These are phyloP conservation scores for Rhogogaster chlorosoma DNA, from an alignment of 2,888 invertebrate genomes.

Conservation along the genomic window DNA sequence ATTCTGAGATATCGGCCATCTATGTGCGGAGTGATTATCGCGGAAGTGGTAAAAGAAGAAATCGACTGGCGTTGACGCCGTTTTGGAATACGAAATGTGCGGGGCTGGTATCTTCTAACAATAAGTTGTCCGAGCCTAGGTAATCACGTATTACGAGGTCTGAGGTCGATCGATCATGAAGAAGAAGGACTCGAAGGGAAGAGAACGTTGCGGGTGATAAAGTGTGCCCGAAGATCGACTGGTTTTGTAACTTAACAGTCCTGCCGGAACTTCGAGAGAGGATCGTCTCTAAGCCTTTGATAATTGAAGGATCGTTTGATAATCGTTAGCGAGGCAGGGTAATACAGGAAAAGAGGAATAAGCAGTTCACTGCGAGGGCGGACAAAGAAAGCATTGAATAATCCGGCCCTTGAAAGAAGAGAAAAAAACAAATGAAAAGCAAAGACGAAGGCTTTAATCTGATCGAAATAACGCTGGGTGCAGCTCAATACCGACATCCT, in stretches of 20 bases:
- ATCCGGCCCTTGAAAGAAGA: not conserved
- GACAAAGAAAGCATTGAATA: constrained; percentile 29
- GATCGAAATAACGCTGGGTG: constrained; percentile 29
- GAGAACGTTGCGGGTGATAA: constrained; percentile 39
- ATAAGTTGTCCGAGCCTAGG: not conserved
- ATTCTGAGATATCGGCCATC: not conserved
- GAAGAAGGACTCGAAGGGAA: constrained; percentile 23
- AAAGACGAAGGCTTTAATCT: not conserved
- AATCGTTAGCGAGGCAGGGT: not conserved
- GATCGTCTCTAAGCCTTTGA: no score
- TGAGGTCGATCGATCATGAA: constrained; percentile 46
- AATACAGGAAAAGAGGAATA: not conserved
- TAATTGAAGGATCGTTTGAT: not conserved
- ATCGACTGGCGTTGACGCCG: not conserved
- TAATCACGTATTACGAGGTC: not conserved
- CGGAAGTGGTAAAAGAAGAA: not conserved
- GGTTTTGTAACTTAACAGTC: not conserved
- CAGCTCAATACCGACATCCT: constrained; percentile 7
- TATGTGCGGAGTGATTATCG: not conserved
- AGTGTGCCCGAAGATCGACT: not conserved
- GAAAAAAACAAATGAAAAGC: constrained; percentile 29
- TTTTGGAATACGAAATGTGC: not conserved
- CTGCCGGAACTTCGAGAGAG: not conserved
- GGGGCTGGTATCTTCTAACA: not conserved
- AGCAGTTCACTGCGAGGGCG: not conserved